Conservation (phyloP, 2,797 vertebrate species). For the Holocentrus rufus region DNA sequence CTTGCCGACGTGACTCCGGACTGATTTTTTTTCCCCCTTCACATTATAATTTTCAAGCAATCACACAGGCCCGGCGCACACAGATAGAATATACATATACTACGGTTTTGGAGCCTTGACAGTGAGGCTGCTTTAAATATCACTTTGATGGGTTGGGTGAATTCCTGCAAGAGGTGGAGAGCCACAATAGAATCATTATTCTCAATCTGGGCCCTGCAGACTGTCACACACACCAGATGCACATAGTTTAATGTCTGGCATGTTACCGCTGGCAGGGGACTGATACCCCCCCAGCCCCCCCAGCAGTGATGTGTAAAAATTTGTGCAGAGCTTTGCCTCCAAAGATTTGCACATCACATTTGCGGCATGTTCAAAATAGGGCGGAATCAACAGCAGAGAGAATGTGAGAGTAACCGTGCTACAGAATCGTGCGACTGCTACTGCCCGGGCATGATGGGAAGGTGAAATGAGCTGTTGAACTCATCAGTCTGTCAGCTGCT, state of each 20-base stretch:
- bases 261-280: background rate
- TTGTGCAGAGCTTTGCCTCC: background rate
- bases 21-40: conserved; percentile 37
- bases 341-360: background rate
- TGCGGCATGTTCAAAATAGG: conserved; percentile 17
- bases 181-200: conserved; percentile 12
- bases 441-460: conserved; percentile 42
- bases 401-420: background rate
- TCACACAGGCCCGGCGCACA: background rate
- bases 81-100: background rate
- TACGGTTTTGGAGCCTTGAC: conserved; percentile 1
- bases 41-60: conserved; percentile 13
- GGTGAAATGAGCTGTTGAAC: conserved; percentile 18
- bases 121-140: conserved; percentile 8
- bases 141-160: conserved; percentile 12
- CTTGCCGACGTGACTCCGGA: conserved; percentile 14
- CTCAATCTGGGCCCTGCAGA: background rate
- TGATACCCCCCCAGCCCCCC: background rate
- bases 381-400: conserved; percentile 11
- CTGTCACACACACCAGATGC: background rate
- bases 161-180: conserved; percentile 35
- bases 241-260: conserved; percentile 1
- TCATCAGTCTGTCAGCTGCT: conserved; percentile 38
- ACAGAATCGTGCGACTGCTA: conserved; percentile 17
- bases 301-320: background rate